phyloP scores from a whole-genome alignment of 2,888 invertebrate genomes.

The Smittia sp. region DNA sequence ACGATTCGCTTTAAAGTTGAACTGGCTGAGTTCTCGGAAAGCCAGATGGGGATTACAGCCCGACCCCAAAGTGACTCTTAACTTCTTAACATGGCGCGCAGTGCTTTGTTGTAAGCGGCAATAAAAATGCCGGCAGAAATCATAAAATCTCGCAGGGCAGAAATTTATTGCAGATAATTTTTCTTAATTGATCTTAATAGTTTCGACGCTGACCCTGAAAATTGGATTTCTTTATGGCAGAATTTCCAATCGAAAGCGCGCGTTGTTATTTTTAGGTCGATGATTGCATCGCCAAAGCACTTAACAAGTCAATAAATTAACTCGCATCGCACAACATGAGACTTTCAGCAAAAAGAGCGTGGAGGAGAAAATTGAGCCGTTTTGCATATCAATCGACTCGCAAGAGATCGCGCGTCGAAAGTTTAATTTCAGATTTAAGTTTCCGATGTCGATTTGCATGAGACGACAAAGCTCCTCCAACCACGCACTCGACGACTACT shows the following conservation, averaged over 20 bases:
- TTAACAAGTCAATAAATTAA: slow-evolving; percentile 36
- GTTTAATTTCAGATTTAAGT: background rate
- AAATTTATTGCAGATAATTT: slow-evolving; percentile 41
- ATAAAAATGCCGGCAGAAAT: slow-evolving; percentile 18
- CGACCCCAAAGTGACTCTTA: slow-evolving; percentile 11
- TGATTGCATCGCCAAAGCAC: slow-evolving; percentile 3
- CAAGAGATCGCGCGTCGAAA: background rate
- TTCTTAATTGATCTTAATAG: slow-evolving; percentile 34
- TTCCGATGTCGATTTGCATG: background rate
- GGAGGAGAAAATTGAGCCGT: background rate
- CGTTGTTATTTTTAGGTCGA: slow-evolving; percentile 5
- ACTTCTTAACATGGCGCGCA: background rate
- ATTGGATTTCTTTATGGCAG: background rate
- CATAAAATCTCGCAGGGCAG: background rate
- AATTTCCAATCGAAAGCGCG: background rate
- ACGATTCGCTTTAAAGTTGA: background rate
- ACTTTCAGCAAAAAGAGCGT: background rate
- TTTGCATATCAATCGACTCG: slow-evolving; percentile 4
- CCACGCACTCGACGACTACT: background rate
- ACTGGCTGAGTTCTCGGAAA: background rate
- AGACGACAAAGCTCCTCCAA: background rate
- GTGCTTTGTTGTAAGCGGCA: background rate
- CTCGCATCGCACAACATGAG: slow-evolving; percentile 9
- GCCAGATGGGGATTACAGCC: background rate
- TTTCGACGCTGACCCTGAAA: slow-evolving; percentile 33